These are phyloP conservation scores for Propithecus perrieri DNA, from an alignment of 2,797 vertebrate genomes.

Conservation along the genomic window DNA sequence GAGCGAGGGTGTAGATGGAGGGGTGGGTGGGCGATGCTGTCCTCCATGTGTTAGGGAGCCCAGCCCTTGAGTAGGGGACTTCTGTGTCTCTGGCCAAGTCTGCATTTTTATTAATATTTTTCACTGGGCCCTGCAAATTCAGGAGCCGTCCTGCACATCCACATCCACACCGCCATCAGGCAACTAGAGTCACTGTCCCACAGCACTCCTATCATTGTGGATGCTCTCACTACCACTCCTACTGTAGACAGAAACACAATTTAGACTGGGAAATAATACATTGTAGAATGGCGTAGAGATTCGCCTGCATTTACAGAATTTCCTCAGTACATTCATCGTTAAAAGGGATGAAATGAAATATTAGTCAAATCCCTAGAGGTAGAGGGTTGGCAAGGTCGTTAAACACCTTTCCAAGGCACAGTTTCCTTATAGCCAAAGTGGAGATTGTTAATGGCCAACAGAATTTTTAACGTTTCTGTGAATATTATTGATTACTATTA, in stretches of 20 bases:
- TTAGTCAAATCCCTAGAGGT: background rate
- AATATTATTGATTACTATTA: background rate
- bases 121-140: background rate
- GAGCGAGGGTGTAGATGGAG: fast-evolving
- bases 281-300: background rate
- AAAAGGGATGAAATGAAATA: background rate
- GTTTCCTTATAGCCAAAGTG: background rate
- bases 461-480: background rate
- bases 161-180: fast-evolving
- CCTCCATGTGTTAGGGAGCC: background rate
- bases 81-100: background rate
- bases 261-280: background rate
- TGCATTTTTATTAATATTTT: background rate
- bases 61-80: too few species aligned
- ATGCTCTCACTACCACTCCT: too few species aligned
- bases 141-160: background rate
- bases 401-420: background rate
- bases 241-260: background rate
- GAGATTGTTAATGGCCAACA: background rate
- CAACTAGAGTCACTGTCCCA: background rate
- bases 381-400: background rate
- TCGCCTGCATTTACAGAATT: background rate
- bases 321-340: background rate
- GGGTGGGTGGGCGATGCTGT: fast-evolving
- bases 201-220: background rate